Evolutionary conservation across 2,113 vertebrate genomes (phyloP).

Genomic region (Dicrurus megarhynchus): DNA sequence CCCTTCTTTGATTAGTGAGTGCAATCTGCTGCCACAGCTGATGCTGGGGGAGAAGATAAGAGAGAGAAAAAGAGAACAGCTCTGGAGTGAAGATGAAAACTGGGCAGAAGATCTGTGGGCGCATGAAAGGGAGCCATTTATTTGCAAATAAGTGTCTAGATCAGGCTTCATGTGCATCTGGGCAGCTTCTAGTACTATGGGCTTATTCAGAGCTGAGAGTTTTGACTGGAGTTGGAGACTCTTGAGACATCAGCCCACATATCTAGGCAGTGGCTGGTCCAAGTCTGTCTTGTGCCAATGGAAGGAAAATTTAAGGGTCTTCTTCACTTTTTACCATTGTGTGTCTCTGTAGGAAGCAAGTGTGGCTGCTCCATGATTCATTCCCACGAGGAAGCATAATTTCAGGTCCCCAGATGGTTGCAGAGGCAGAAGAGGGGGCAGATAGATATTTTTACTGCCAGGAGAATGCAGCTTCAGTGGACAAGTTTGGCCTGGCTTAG

Average conservation of each 20-base stretch:
- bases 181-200: neutral
- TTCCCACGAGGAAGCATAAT: neutral
- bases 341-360: neutral
- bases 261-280: neutral
- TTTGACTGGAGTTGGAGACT: neutral
- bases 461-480: neutral
- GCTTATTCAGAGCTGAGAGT: neutral
- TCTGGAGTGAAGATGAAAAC: neutral
- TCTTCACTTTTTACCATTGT: neutral
- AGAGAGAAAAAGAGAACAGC: neutral
- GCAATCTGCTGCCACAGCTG: slow-evolving; percentile 12
- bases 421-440: slow-evolving; percentile 9
- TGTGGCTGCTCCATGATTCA: neutral
- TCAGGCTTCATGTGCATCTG: neutral
- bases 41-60: neutral
- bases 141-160: neutral
- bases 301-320: neutral
- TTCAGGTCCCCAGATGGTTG: neutral
- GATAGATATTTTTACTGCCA: neutral
- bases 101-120: neutral
- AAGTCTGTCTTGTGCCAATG: neutral
- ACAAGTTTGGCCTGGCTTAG: neutral
- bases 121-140: neutral
- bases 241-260: neutral
- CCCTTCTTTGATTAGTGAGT: neutral